Evolutionary conservation across 2,888 invertebrate species (phyloP), one percentile per base, ranked within the genome.

Genomic region (Hofmannophila pseudospretella): DNA sequence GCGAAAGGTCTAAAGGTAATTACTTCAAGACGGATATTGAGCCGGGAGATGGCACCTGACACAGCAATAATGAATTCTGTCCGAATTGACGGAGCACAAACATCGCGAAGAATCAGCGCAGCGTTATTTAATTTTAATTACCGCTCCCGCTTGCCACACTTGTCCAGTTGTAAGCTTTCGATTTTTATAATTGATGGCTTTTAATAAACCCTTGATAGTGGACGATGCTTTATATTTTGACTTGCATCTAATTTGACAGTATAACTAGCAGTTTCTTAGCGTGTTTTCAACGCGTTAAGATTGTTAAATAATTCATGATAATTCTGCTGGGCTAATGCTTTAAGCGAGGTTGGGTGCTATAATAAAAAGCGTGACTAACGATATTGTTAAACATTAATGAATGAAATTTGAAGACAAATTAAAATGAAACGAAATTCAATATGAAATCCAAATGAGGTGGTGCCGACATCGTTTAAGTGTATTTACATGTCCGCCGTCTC

Each of bases 51-150:
- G 4, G 31, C 28, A 23, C 32, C 31, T 34, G 76, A 76, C 76
- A 72, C 59, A 61, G 58, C 61, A 54, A 57, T 82, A 82, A 84
- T 82, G 75, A 79, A 78, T 76, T 74, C 75, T 78, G 84, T 81
- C 78, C 48, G 54, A 56, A 49, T 62, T 75, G 78, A 77, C 70
- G 58, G 60, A 68, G 66, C 65, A 62, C 56, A 64, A 66, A 67
- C 58, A 54, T 53, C 44, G 52, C 49, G 49, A 56, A 58, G 53
- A 67, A 71, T 74, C 70, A 66, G 63, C 50, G 43, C 70, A 66
- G 63, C 50, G 43, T 49, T 54, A 45, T 60, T 60, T 62, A 58
- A 61, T 68, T 73, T 70, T 74, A 72, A 74, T 71, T 66, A 65
- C 54, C 52, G 49, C 56, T 45, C 41, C 37, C 52, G 54, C 54